Evolutionary conservation across 2,888 invertebrate genomes (phyloP), one percentile per base, ranked within the genome.

Genomic region (Spisula solida): DNA sequence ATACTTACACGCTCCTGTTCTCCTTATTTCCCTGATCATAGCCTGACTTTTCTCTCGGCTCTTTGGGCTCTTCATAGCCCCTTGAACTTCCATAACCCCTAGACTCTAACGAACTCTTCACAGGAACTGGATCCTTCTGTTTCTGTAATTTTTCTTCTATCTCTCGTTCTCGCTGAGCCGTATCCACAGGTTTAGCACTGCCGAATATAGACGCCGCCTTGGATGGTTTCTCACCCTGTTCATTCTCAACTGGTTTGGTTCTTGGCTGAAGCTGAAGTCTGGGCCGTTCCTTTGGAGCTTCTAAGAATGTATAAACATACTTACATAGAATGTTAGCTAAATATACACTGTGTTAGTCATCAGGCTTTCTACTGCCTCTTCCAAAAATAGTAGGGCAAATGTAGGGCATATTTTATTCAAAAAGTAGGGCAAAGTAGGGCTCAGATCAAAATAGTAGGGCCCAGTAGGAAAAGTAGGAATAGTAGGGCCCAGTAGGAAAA

Each of bases 161-260:
- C 97, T 99, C 98, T 85, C 98, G 97, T 95, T 99, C 99, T 94
- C 98, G 97, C 80, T 98, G 98, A 84, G 98, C 98, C 1, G 99
- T 99, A 96, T 99, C 99, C 0, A 99, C 99, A 0, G 99, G 99
- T 96, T 98, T 98, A 29, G 99, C 99, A 51, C 98, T 98, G n/a
- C 99, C 99, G 96, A 99, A 99, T 93, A 99, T 99, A 25, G 96
- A 98, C 81, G 98, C 97, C 5, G 93, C 87, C 29, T 86, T 56
- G 2, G 14, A 25, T 8, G 91, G 83, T 48, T 85, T 81, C 14
- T 81, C 88, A 8, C 75, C 55, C 70, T 86, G 86, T 12, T 89
- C 47, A 1, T 88, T 86, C 87, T 98, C 98, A 55, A 97, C 97
- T 0, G 98, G 98, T 94, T 98, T 97, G 1, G 98, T 98, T 81